Conservation (phyloP, 2,797 vertebrate genomes). For the Sparidentex hasta region DNA sequence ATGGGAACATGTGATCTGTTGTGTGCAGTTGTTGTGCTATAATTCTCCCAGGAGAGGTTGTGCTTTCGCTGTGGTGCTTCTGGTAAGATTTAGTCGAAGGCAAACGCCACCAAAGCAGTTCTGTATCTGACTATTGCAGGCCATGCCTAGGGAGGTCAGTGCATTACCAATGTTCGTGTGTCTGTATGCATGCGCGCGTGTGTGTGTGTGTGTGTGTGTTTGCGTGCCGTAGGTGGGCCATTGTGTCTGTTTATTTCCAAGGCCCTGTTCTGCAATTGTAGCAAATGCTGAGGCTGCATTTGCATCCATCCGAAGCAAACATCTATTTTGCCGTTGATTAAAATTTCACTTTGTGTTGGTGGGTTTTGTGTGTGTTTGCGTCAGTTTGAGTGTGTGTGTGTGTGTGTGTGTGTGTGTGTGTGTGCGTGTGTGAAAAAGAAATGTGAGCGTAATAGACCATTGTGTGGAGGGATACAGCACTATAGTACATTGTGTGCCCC, state of each 20-base stretch:
- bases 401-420: constrained; percentile 13
- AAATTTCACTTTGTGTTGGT: constrained; percentile 2
- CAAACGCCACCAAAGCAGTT: constrained; percentile 48
- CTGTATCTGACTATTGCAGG: constrained; percentile 65
- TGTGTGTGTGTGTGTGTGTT: constrained; percentile 22
- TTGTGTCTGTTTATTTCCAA: constrained; percentile 47
- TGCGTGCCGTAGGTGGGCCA: constrained; percentile 28
- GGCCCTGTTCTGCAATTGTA: constrained; percentile 19
- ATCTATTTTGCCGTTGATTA: constrained; percentile 36
- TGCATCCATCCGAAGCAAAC: constrained; percentile 32
- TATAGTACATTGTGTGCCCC: constrained; percentile 39
- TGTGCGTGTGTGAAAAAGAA: constrained; percentile 13
- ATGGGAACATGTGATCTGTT: constrained; percentile 51
- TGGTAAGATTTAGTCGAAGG: constrained; percentile 52
- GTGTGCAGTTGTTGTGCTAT: constrained; percentile 43
- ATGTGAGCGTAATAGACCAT: constrained; percentile 28
- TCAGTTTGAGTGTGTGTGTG: not conserved
- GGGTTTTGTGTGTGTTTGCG: not conserved
- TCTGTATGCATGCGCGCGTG: constrained; percentile 34
- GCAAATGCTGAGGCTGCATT: constrained; percentile 47
- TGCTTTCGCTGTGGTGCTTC: constrained; percentile 56
- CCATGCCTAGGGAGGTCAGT: constrained; percentile 61
- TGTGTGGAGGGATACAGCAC: constrained; percentile 29
- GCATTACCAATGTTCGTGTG: constrained; percentile 37
- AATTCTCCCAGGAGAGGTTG: constrained; percentile 47